Base-by-base conservation (phyloP, 2,113 vertebrate species). In the Oncorhynchus mykiss region DNA sequence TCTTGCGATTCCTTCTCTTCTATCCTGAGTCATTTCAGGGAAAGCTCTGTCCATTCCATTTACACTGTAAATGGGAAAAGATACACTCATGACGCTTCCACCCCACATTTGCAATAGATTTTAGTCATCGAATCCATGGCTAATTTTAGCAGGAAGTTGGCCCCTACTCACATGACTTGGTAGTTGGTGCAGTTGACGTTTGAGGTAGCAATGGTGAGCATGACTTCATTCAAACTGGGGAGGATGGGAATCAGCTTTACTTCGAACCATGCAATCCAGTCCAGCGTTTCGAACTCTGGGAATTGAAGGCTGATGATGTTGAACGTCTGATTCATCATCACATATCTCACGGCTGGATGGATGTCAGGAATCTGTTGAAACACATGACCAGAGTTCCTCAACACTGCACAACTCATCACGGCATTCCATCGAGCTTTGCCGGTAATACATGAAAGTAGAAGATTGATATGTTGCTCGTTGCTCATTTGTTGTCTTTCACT, bases 161-260 rank as follows among this genome's bases (percentile, higher is more conserved):
- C 8, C 13, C 13, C 49, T 22, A 78, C 82, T 80, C 69, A 87
- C 84, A 87, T 71, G 5, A 84, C 48, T 0, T 57, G 83, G 78
- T 88, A 86, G 71, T 71, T 80, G 31, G 72, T 80, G 74, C 87
- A 85, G 76, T 20, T 77, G 8, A 77, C 29, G 29, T 31, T 20
- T 70, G 74, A 34, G 45, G 71, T 80, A 65, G 76, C 72, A 22
- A 14, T 69, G 31, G 31, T 25, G 70, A 86, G 76, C 84, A 82
- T 84, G 65, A 20, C 45, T 79, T 77, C 72, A 59, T 14, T 76
- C 71, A 88, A 85, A 76, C 82, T 82, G 54, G 82, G 68, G 24
- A 86, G 81, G 70, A 84, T 3, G 24, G 45, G 66, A 77, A 70
- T 39, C 24, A 25, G 24, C 24, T 25, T 25, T 25, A 25, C 24